A percentile compares a stretch with the other conserved stretches of the same genome.
These are phyloP conservation scores for Eurystomus glaucurus DNA, from an alignment of 2,797 vertebrate species.

Conservation along the genomic window DNA sequence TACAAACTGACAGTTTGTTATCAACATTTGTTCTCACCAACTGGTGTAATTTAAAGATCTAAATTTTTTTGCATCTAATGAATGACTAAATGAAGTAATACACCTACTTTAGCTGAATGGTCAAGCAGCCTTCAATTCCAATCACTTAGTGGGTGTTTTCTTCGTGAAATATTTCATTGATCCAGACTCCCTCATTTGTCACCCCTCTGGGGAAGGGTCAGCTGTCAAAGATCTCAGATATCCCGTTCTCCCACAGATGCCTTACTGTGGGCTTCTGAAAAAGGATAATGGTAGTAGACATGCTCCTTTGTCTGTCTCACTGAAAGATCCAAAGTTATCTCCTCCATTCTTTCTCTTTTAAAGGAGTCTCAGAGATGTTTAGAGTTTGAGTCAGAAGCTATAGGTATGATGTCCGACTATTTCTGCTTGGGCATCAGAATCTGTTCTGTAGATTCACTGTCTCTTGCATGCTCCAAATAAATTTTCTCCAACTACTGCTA, in stretches of 20 bases:
- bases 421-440: background rate
- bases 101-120: background rate
- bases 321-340: background rate
- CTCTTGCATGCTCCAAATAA: background rate
- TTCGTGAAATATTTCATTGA: background rate
- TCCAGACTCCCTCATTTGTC: background rate
- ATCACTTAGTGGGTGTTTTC: background rate
- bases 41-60: background rate
- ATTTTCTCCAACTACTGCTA: background rate
- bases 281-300: background rate
- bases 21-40: background rate
- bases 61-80: background rate
- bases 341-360: background rate
- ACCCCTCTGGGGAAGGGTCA: background rate
- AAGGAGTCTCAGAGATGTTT: background rate
- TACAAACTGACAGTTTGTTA: background rate
- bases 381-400: background rate
- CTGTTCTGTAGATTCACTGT: background rate
- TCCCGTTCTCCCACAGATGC: background rate
- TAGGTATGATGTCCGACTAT: background rate
- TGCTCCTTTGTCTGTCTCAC: background rate
- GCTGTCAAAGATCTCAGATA: background rate
- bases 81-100: background rate
- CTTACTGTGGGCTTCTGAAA: background rate
- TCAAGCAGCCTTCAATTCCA: background rate